Conservation (phyloP, 2,888 invertebrate genomes). For the Sesamia inferens region DNA sequence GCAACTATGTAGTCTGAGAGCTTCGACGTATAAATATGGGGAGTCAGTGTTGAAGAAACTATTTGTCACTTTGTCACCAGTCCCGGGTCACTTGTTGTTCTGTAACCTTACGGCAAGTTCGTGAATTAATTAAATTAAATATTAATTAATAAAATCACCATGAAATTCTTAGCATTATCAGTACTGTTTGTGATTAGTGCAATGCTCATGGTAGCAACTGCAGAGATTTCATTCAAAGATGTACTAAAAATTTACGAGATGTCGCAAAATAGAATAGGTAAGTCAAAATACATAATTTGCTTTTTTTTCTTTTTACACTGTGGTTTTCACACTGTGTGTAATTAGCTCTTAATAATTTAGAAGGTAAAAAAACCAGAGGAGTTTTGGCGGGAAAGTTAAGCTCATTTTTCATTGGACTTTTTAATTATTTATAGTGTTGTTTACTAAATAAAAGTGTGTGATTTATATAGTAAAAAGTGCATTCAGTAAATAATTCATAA, state of each 20-base stretch:
- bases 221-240: constrained; percentile 8
- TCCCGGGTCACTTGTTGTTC: constrained; percentile 10
- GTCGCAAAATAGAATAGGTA: constrained; percentile 10
- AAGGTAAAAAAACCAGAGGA: neutral
- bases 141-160: constrained; percentile 29
- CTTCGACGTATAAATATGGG: constrained; percentile 31
- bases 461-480: no score
- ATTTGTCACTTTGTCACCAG: constrained; percentile 5
- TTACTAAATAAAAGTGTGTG: no score
- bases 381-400: no score
- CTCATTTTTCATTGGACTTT: no score
- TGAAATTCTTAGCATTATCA: constrained; percentile 37
- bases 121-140: neutral
- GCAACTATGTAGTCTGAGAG: neutral
- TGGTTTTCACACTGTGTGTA: neutral
- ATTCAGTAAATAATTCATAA: no score
- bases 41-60: neutral
- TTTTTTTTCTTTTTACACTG: neutral
- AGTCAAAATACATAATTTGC: constrained; percentile 19
- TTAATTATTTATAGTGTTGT: no score
- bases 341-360: neutral
- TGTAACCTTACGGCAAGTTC: neutral
- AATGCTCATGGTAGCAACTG: constrained; percentile 23
- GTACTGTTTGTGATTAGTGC: constrained; percentile 15
- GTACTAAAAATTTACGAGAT: constrained; percentile 30